Base-by-base conservation (phyloP, 2,888 invertebrate species). In the Trissolcus brochymenae region DNA sequence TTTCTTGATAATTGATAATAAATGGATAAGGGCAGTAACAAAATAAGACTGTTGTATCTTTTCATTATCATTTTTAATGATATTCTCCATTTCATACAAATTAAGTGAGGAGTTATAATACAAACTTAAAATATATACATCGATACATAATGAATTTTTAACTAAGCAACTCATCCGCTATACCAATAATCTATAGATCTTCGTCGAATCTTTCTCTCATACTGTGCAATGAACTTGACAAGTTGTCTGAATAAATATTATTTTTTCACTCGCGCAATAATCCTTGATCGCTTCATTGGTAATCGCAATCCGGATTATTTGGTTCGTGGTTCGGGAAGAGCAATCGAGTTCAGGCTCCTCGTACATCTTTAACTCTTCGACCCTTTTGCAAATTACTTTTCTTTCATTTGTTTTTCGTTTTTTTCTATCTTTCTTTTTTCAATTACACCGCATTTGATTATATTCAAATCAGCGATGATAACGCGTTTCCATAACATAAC, bases 101-200 rank as follows among this genome's bases (percentile, higher is more conserved):
- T 87, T 86, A 87, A 87, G 86, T 87, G 83, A 82, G 83, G 85
- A 85, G 84, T 87, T 87, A 87, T 87, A 85, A 87, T 87, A 87
- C 87, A 87, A 87, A 87, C 87, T 87, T 87, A 86, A 87, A 85
- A 86, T 87, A 87, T 87, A 87, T 87, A 87, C 87, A 87, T 87
- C 87, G 83, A 87, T 87, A 87, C 87, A 84, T 86, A 83, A 82
- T 85, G 82, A 87, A 85, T 83, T 82, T 46, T 86, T 85, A 81
- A 82, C 84, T 86, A 85, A 84, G 83, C 83, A 85, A 84, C 82
- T 86, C 85, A 84, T 87, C 78, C 84, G 77, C 83, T 83, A 83
- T 84, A 85, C 81, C 84, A 73, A 68, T 83, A 82, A 83, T 84
- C 82, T 83, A 82, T 84, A 84, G 82, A 86, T 84, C 82, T 83